Base-by-base conservation (phyloP, 2,888 invertebrate species). In the Rhopalosiphum nymphaeae region DNA sequence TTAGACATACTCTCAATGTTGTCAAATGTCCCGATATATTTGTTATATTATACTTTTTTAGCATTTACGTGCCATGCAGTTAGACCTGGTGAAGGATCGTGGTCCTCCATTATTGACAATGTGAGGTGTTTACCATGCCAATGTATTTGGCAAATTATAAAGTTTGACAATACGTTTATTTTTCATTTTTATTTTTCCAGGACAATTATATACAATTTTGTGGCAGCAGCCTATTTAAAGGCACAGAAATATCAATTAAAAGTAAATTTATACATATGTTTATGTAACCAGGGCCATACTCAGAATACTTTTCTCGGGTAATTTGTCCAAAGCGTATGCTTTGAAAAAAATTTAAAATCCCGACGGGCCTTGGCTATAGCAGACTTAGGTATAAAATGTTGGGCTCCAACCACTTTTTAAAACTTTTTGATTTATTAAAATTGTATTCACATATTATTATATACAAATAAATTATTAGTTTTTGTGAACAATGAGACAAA, bases 211-310 rank as follows among this genome's bases (percentile, higher is more conserved):
- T 96, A 96, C 95, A 96, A 95, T 95, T 95, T 96, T 89, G 78
- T 78, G 95, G 96, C 95, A 97, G 96, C 97, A 98, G 96, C 97
- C 96, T 98, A 95, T 97, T 97, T 96, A 97, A 97, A 95, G 97
- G 97, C 95, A 97, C 98, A 2, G 97, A 97, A 96, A 96, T 98
- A 94, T 97, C 96, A 95, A 96, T 98, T 92, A 96, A 96, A 96
- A 96, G 98, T 98, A 96, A 97, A 97, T 78, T 53, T 36, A 67
- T 84, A 3, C 16, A 25, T 42, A 42, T 84, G 1, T 67, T 46
- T 16, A 49, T 36, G 21, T 91, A 21, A 61, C 16, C 53, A 53
- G 53, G 53, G 53, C 53, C 4, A 21, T 53, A 53, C 53, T 53
- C 16, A 21, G 21, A 53, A 21, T 5, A 3, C 21, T 21, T 16